Base-by-base conservation (phyloP, 2,888 invertebrate genomes). In the Baronia brevicornis region DNA sequence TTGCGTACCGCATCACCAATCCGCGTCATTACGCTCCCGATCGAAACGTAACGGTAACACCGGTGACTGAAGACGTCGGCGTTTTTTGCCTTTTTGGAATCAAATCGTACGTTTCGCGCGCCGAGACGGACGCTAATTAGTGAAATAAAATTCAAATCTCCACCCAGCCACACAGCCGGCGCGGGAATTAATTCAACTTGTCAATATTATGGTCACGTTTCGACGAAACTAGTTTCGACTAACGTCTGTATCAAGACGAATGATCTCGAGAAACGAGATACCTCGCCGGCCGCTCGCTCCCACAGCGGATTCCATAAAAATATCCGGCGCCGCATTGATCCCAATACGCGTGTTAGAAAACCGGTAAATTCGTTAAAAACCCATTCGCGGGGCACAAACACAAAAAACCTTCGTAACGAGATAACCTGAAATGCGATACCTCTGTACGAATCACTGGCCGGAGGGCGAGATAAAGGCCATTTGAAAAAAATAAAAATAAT, bases 401-500 rank as follows among this genome's bases (percentile, higher is more conserved):
- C 29, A 30, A 71, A 69, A 67, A 68, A 51, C 50, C 54, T 57
- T 51, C 62, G 74, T 71, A 73, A 78, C 72, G 66, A 79, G 71
- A 75, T 74, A 74, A 70, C 66, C 55, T 61, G 80, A 77, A 80
- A 82, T 71, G 74, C 62, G 75, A 82, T 75, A 73, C 61, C 64
- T 60, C 66, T 60, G 70, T 70, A 75, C 70, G 71, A 71, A 70
- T 70, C 70, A 56, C 54, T 66, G 69, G 70, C 69, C 65, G 65
- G 68, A 67, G 67, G 73, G 69, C 64, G 60, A 73, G 67, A 73
- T 73, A 75, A 72, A 75, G 65, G 61, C 67, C 59, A 62, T 62
- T 70, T 65, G 59, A 59, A 64, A 66, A 64, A 70, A 60, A 20
- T 47, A 60, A 67, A 67, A 59, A 60, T 55, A 61, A 65, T 55